Percentiles rank a stretch among this genome's conserved stretches.
Conservation (phyloP, 1,140 invertebrate species). For the Atta colombica region DNA sequence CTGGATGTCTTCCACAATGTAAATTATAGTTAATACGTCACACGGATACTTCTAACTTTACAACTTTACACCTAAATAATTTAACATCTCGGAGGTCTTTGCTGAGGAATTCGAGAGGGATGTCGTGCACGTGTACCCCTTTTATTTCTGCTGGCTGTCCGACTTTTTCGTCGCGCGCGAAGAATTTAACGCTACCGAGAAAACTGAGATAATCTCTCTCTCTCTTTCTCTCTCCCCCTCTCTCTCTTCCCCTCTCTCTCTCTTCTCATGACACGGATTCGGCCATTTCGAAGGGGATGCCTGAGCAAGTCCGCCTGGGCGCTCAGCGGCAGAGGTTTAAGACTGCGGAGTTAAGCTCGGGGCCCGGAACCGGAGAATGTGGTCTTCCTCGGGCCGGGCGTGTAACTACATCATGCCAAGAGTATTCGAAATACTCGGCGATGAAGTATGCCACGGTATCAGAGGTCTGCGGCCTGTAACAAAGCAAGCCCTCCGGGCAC, state of each 20-base stretch:
- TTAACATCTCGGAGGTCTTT: constrained; percentile 1
- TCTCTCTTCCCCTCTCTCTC: not conserved
- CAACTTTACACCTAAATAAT: constrained; percentile 22
- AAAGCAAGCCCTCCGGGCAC: constrained; percentile 77
- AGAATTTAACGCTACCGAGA: constrained; percentile 60
- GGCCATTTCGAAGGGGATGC: constrained; percentile 21
- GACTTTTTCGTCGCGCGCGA: constrained; percentile 47
- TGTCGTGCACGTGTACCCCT: constrained; percentile 17
- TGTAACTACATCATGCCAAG: constrained; percentile 75
- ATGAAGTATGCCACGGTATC: constrained; percentile 76
- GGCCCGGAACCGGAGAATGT: constrained; percentile 65
- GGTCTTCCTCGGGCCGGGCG: constrained; percentile 60
- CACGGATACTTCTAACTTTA: not conserved
- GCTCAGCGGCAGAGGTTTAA: constrained; percentile 57
- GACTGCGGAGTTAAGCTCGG: constrained; percentile 58
- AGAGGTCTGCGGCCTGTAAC: constrained; percentile 73
- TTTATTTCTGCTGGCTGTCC: constrained; percentile 37
- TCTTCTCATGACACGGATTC: not conserved
- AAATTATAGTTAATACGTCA: not conserved
- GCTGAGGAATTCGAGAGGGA: constrained; percentile 7
- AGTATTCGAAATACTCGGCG: constrained; percentile 77
- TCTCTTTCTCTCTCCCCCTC: not conserved
- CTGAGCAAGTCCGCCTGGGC: constrained; percentile 6
- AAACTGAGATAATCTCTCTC: not conserved
- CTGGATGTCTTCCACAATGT: not conserved